A percentile compares a stretch with the other conserved stretches of the same genome.
Evolutionary conservation across 2,888 invertebrate genomes (phyloP).

Genomic region (Linhomoeus sp.): DNA sequence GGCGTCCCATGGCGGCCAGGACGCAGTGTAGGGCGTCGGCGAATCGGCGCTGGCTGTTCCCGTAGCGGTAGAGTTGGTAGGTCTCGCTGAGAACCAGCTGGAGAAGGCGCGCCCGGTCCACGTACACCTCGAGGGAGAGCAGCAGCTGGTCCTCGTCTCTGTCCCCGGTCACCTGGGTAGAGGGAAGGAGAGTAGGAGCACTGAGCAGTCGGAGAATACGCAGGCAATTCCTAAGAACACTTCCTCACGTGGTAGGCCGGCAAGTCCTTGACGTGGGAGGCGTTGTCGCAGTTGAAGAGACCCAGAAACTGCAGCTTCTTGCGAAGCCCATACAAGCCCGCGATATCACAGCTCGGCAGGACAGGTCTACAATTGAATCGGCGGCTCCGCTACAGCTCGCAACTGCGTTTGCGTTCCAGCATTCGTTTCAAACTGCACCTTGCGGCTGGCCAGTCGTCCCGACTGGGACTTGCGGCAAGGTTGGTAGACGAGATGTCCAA

Average conservation of each 20-base stretch:
- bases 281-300: conserved; percentile 70
- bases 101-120: conserved; percentile 61
- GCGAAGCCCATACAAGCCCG: conserved; percentile 55
- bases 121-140: conserved; percentile 55
- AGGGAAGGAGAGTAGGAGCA: neutral
- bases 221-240: too few relatives aligned
- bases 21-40: conserved; percentile 33
- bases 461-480: conserved; percentile 56
- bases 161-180: conserved; percentile 63
- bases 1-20: conserved; percentile 68
- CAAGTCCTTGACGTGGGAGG: conserved; percentile 69
- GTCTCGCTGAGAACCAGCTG: conserved; percentile 65
- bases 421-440: too few relatives aligned
- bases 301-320: conserved; percentile 71
- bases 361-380: too few relatives aligned
- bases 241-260: conserved; percentile 70
- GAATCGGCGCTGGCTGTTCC: conserved; percentile 7
- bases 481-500: conserved; percentile 91
- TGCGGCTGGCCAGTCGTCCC: conserved; percentile 29
- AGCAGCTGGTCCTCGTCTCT: conserved; percentile 73
- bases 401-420: too few relatives aligned
- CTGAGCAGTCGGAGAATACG: neutral
- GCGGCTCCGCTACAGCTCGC: too few relatives aligned
- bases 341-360: conserved; percentile 43
- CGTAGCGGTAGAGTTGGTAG: conserved; percentile 35